Evolutionary conservation across 2,888 invertebrate genomes (phyloP), one percentile per base, ranked within the genome.

Genomic region (Campopleginae sp.): DNA sequence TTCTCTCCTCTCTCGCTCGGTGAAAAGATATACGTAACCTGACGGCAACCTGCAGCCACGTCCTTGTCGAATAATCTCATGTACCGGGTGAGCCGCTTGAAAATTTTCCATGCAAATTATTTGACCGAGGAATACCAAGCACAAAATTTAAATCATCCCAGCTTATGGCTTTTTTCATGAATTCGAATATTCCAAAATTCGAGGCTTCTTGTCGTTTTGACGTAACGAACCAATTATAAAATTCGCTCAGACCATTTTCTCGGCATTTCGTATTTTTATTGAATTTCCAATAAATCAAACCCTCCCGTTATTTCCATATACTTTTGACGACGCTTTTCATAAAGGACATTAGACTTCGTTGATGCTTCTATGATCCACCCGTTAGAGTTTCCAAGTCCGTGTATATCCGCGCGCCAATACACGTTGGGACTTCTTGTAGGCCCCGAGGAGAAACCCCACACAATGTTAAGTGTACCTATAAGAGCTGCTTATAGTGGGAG

Each of bases 11-110:
- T 72, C 65, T 65, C 65, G 27, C 72, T 66, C 80, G 78, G 72
- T 46, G 80, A 74, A 82, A 80, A 81, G 83, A 82, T 83, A 85
- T 77, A 82, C 86, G 85, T 87, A 87, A 89, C 87, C 82, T 79
- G 83, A 71, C 82, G 82, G 85, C 88, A 88, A 88, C 87, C 88
- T 87, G 88, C 85, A 86, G 75, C 87, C 76, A 85, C 86, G 84
- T 87, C 86, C 87, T 87, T 85, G 81, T 83, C 83, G 83, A 84
- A 81, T 84, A 80, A 72, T 44, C 44, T 54, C 27, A 46, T 68
- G 48, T 85, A 88, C 83, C 71, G 87, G 85, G 87, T 88, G 87
- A 71, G 38, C 27, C 5, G 3, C 17, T 14, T 6, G 46, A 10
- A 38, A 33, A 76, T 14, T 23, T 65, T 51, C 1, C 38, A 12